Evolutionary conservation across 2,797 vertebrate species (phyloP).

Genomic region (Hydrolagus colliei): DNA sequence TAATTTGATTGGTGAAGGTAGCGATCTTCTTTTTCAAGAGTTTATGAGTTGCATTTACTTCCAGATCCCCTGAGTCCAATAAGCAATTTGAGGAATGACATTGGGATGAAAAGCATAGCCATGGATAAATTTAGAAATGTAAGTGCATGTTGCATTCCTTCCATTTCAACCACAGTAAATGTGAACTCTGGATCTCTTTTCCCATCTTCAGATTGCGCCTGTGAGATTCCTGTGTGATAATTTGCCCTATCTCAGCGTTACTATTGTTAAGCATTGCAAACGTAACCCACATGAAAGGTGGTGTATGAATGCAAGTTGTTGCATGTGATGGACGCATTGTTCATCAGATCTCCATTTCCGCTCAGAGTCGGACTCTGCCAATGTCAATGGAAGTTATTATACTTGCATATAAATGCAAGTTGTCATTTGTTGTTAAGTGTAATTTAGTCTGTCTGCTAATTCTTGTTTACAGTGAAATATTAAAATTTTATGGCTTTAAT

Average conservation of each 20-base stretch:
- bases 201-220: not conserved
- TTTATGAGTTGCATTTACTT: not conserved
- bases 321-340: no score
- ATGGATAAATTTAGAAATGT: not conserved
- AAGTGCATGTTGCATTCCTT: not conserved
- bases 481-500: no score
- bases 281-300: no score
- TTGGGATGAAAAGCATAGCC: not conserved
- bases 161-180: conserved; percentile 6
- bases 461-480: no score
- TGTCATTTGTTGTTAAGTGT: no score
- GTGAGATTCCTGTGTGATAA: not conserved
- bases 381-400: no score
- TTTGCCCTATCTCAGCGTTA: not conserved
- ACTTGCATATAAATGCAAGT: no score
- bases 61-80: not conserved
- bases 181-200: not conserved
- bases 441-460: no score
- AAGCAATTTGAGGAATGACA: not conserved
- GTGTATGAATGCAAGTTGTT: no score
- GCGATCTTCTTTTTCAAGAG: not conserved
- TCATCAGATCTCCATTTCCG: no score
- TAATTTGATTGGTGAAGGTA: not conserved
- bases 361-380: no score
- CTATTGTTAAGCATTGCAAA: no score